A percentile compares a stretch with the other conserved stretches of the same genome.
Evolutionary conservation across 2,113 vertebrate species (phyloP).

Genomic region (Tenebrosternarchus preto): DNA sequence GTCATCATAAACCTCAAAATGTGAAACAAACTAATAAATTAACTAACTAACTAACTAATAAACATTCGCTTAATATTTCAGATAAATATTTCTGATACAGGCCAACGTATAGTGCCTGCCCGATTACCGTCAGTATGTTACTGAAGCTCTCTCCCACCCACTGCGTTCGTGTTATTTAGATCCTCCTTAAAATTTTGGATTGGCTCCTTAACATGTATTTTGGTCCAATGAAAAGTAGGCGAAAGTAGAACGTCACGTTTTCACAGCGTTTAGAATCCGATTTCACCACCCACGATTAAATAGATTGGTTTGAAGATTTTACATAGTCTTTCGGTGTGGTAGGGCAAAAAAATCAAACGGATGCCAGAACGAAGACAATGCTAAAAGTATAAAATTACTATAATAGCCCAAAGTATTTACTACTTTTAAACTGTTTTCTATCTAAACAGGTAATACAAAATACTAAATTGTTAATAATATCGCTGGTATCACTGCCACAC

Average conservation of each 20-base stretch:
- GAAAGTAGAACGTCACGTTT: slow-evolving; percentile 26
- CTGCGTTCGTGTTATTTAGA: neutral
- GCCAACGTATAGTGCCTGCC: too few species aligned
- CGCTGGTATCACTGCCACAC: too few species aligned
- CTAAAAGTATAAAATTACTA: neutral
- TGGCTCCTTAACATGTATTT: slow-evolving; percentile 45
- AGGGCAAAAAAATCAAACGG: slow-evolving; percentile 1
- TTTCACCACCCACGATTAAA: slow-evolving; percentile 46
- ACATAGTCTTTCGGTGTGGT: neutral
- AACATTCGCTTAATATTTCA: too few species aligned
- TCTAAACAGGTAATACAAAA: too few species aligned
- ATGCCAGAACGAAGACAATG: neutral
- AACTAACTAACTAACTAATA: too few species aligned
- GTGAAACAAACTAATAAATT: too few species aligned
- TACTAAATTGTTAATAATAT: too few species aligned
- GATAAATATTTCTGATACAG: too few species aligned
- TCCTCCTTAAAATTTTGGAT: slow-evolving; percentile 46
- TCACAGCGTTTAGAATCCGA: slow-evolving; percentile 38
- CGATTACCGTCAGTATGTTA: too few species aligned
- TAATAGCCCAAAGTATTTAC: neutral
- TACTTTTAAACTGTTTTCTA: too few species aligned
- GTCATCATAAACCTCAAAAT: too few species aligned
- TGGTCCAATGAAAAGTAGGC: slow-evolving; percentile 41
- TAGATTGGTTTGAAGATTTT: slow-evolving; percentile 34
- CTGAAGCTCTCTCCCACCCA: neutral